Evolutionary conservation across 2,113 vertebrate genomes (phyloP).

Genomic region (Hepsetus odoe): DNA sequence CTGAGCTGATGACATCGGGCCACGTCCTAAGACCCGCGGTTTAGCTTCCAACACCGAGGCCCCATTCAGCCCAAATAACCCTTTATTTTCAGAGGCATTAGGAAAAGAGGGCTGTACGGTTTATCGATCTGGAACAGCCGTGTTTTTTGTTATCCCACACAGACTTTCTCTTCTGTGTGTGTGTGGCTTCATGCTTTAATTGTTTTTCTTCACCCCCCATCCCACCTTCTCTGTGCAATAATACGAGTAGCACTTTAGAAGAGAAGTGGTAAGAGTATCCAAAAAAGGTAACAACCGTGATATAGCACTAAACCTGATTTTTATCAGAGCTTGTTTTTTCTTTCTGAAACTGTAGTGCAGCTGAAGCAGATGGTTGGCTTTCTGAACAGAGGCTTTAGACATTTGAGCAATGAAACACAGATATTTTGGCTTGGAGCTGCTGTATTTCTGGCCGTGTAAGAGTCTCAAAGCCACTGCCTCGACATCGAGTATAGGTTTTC

Average conservation of each 20-base stretch:
- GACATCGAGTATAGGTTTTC: not conserved
- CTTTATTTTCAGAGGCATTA: slow-evolving; percentile 78
- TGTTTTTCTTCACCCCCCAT: slow-evolving; percentile 73
- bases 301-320: slow-evolving; percentile 69
- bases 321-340: slow-evolving; percentile 63
- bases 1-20: slow-evolving; percentile 66
- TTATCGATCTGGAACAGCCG: slow-evolving; percentile 71
- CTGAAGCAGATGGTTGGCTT: slow-evolving; percentile 4
- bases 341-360: slow-evolving; percentile 42
- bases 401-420: slow-evolving; percentile 41
- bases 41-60: slow-evolving; percentile 70
- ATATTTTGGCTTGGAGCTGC: slow-evolving; percentile 1
- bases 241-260: slow-evolving; percentile 70
- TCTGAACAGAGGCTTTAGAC: slow-evolving; percentile 13
- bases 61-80: slow-evolving; percentile 69
- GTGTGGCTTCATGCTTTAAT: slow-evolving; percentile 69
- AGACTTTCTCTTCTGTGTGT: slow-evolving; percentile 69
- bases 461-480: not conserved
- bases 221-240: slow-evolving; percentile 62
- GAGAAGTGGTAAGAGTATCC: slow-evolving; percentile 71
- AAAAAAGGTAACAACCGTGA: slow-evolving; percentile 67
- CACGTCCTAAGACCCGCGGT: slow-evolving; percentile 57
- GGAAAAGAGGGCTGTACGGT: slow-evolving; percentile 71
- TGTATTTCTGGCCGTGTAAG: slow-evolving; percentile 1
- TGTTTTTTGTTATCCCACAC: slow-evolving; percentile 74